Conservation (phyloP, 1,140 invertebrate species). For the Solenopsis invicta region DNA sequence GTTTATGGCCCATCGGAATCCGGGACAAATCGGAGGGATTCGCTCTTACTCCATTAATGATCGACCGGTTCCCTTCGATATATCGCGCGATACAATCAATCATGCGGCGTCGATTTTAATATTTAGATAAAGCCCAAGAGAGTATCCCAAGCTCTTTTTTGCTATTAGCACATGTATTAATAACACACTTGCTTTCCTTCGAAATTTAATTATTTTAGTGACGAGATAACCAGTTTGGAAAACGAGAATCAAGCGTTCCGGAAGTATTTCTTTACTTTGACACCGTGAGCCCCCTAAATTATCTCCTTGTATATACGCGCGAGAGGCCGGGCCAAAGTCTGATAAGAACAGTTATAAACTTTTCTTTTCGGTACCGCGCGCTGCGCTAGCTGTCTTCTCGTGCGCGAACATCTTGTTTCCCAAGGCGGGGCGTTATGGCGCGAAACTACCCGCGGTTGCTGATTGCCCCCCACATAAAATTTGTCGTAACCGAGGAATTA, state of each 20-base stretch:
- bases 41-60: constrained; percentile 43
- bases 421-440: neutral
- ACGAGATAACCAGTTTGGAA: neutral
- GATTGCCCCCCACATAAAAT: constrained; percentile 58
- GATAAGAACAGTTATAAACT: constrained; percentile 57
- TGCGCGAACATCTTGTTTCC: neutral
- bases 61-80: constrained; percentile 44
- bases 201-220: neutral
- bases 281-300: constrained; percentile 12
- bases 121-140: neutral
- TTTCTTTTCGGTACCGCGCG: constrained; percentile 29
- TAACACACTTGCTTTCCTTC: too few relatives aligned
- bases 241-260: constrained; percentile 11
- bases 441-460: constrained; percentile 29
- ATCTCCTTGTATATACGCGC: constrained; percentile 22
- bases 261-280: constrained; percentile 5
- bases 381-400: neutral
- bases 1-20: constrained; percentile 50
- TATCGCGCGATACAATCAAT: constrained; percentile 38
- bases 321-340: neutral
- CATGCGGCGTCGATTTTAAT: neutral
- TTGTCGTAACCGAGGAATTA: constrained; percentile 61
- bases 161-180: neutral
- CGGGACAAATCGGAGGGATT: constrained; percentile 56
- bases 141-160: neutral